Conservation (phyloP, 2,113 vertebrate species). For the Parus major region DNA sequence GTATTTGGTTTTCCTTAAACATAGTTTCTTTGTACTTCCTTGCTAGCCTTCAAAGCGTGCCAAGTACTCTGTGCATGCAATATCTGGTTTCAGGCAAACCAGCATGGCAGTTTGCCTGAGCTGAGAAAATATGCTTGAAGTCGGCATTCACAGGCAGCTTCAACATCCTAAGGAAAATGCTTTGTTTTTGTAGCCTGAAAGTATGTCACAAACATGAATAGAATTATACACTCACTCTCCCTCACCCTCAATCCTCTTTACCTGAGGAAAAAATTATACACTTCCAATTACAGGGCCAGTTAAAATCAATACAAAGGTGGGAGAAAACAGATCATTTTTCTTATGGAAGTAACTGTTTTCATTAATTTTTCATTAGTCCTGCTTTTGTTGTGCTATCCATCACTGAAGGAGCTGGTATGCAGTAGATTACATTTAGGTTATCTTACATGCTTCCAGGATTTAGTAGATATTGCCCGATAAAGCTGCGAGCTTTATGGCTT, state of each 20-base stretch:
- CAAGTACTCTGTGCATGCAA: not conserved
- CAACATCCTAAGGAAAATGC: slow-evolving; percentile 43
- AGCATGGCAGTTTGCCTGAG: slow-evolving; percentile 57
- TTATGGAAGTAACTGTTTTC: slow-evolving; percentile 75
- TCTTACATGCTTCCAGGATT: slow-evolving; percentile 52
- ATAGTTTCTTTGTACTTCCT: slow-evolving; percentile 7
- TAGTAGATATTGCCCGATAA: slow-evolving; percentile 59
- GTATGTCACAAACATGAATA: slow-evolving; percentile 34
- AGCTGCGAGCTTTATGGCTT: slow-evolving; percentile 46
- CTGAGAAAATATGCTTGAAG: slow-evolving; percentile 34
- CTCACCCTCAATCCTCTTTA: slow-evolving; percentile 49
- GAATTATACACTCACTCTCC: slow-evolving; percentile 27
- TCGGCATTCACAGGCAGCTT: slow-evolving; percentile 9
- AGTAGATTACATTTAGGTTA: slow-evolving; percentile 60
- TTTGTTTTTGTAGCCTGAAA: slow-evolving; percentile 49
- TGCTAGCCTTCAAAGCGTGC: slow-evolving; percentile 10
- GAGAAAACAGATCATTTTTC: slow-evolving; percentile 76
- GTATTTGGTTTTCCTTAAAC: slow-evolving; percentile 18
- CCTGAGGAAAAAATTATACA: slow-evolving; percentile 75
- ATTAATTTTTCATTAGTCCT: slow-evolving; percentile 79
- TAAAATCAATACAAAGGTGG: slow-evolving; percentile 77
- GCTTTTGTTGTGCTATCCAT: slow-evolving; percentile 69
- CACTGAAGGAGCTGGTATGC: slow-evolving; percentile 60
- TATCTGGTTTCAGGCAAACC: slow-evolving; percentile 55
- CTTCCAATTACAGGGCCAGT: slow-evolving; percentile 75